A percentile compares a stretch with the other conserved stretches of the same genome.
These are phyloP conservation scores for Eumacrocentrus americanus DNA, from an alignment of 2,888 invertebrate genomes.

Conservation along the genomic window DNA sequence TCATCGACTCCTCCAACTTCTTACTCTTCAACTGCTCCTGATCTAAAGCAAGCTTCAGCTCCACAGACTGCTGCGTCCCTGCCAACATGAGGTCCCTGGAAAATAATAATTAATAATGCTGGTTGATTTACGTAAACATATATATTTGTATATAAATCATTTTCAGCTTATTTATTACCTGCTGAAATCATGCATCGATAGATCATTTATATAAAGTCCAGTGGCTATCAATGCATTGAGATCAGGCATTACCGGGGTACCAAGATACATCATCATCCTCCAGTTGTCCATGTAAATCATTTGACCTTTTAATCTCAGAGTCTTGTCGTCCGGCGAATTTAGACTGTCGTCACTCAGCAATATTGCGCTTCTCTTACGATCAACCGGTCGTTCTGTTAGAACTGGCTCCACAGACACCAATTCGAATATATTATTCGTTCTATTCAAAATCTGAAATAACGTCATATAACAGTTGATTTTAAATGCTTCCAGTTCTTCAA, in stretches of 20 bases:
- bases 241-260: slow-evolving; percentile 95
- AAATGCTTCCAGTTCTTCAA: neutral
- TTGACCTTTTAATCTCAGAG: slow-evolving; percentile 66
- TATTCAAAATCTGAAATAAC: slow-evolving; percentile 79
- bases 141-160: neutral
- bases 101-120: neutral
- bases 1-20: slow-evolving; percentile 95
- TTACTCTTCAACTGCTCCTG: slow-evolving; percentile 97
- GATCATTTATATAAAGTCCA: slow-evolving; percentile 95
- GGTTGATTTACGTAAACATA: neutral
- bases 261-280: slow-evolving; percentile 96
- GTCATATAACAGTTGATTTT: too few relatives aligned
- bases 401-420: slow-evolving; percentile 87
- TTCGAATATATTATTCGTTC: slow-evolving; percentile 97
- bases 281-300: slow-evolving; percentile 99
- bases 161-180: slow-evolving; percentile 70
- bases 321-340: slow-evolving; percentile 70
- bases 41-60: slow-evolving; percentile 91
- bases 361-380: slow-evolving; percentile 65
- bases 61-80: slow-evolving; percentile 96
- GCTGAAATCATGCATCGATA: slow-evolving; percentile 99
- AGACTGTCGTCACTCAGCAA: slow-evolving; percentile 66
- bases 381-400: slow-evolving; percentile 69
- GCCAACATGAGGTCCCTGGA: slow-evolving; percentile 90
- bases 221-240: slow-evolving; percentile 90